These are phyloP conservation scores for Oostethus manadensis DNA, from an alignment of 2,113 vertebrate species.

Conservation along the genomic window DNA sequence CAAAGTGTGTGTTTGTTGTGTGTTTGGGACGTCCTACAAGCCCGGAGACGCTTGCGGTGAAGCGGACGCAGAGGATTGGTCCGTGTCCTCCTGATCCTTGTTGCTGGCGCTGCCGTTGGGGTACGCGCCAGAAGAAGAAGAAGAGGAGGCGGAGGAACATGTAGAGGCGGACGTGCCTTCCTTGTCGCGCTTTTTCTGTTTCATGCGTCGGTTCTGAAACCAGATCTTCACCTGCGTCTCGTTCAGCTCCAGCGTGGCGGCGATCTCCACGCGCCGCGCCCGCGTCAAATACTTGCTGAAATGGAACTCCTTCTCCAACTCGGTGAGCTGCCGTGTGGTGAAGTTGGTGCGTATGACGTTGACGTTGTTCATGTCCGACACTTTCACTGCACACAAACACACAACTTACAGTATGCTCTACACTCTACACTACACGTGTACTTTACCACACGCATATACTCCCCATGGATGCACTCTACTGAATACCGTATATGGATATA, in stretches of 20 bases:
- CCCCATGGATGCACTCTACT: too few relatives aligned
- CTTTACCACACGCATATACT: too few relatives aligned
- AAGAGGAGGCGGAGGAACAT: constrained; percentile 38
- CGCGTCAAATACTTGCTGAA: constrained; percentile 97
- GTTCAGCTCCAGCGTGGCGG: constrained; percentile 89
- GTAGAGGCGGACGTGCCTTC: constrained; percentile 72
- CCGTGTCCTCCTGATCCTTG: constrained; percentile 80
- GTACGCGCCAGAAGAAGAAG: constrained; percentile 7
- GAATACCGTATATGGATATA: too few relatives aligned
- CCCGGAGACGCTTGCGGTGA: constrained; percentile 88
- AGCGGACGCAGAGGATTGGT: constrained; percentile 82
- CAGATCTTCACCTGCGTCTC: constrained; percentile 98
- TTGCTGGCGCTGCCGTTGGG: constrained; percentile 29
- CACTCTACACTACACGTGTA: too few relatives aligned
- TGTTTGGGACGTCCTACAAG: constrained; percentile 52
- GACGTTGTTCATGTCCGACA: constrained; percentile 76
- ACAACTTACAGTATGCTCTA: too few relatives aligned
- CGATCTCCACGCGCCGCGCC: constrained; percentile 90
- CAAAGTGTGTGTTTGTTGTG: not conserved
- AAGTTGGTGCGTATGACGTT: constrained; percentile 92
- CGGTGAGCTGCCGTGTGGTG: constrained; percentile 92
- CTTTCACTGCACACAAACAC: constrained; percentile 72
- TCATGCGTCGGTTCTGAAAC: constrained; percentile 98
- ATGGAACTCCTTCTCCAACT: constrained; percentile 97
- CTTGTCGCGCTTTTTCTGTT: constrained; percentile 93